Percentiles rank a stretch among this genome's conserved stretches.
Conservation (phyloP, 2,888 invertebrate species). For the Hipparchia sbordonii region DNA sequence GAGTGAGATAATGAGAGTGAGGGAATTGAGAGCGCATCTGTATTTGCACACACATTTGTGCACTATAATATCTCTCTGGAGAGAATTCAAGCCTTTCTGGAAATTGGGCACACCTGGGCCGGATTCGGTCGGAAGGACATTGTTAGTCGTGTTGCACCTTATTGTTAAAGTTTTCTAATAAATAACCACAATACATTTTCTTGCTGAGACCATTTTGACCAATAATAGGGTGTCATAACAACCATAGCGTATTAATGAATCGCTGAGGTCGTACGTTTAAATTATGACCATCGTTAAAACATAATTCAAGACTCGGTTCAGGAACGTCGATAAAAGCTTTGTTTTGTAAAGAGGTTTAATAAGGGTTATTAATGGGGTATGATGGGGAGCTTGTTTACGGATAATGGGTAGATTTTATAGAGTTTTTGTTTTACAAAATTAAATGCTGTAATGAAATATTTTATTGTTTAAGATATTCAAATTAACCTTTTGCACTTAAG, state of each 20-base stretch:
- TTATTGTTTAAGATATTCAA: not conserved
- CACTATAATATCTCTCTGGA: too few relatives aligned
- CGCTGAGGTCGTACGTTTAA: slow-evolving; percentile 48
- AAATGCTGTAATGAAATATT: slow-evolving; percentile 12
- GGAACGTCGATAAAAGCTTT: slow-evolving; percentile 34
- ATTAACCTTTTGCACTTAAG: not conserved
- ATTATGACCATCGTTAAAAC: slow-evolving; percentile 50
- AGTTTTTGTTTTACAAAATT: slow-evolving; percentile 9
- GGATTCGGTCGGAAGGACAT: too few relatives aligned
- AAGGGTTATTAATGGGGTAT: slow-evolving; percentile 29
- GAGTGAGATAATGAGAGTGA: too few relatives aligned
- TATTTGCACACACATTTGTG: too few relatives aligned
- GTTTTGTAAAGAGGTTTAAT: slow-evolving; percentile 37
- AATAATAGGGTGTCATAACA: slow-evolving; percentile 52
- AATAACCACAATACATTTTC: slow-evolving; percentile 31
- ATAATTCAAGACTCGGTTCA: slow-evolving; percentile 43
- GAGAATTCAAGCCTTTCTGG: too few relatives aligned
- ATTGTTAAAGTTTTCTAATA: slow-evolving; percentile 20
- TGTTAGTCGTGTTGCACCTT: not conserved
- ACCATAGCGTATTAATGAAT: slow-evolving; percentile 51
- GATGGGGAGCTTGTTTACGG: slow-evolving; percentile 28
- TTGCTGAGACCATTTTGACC: slow-evolving; percentile 36
- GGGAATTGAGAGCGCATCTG: too few relatives aligned
- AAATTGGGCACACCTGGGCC: too few relatives aligned
- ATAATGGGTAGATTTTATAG: slow-evolving; percentile 23